Conservation (phyloP, 1,140 invertebrate genomes). For the Aphelenchoides avenae region DNA sequence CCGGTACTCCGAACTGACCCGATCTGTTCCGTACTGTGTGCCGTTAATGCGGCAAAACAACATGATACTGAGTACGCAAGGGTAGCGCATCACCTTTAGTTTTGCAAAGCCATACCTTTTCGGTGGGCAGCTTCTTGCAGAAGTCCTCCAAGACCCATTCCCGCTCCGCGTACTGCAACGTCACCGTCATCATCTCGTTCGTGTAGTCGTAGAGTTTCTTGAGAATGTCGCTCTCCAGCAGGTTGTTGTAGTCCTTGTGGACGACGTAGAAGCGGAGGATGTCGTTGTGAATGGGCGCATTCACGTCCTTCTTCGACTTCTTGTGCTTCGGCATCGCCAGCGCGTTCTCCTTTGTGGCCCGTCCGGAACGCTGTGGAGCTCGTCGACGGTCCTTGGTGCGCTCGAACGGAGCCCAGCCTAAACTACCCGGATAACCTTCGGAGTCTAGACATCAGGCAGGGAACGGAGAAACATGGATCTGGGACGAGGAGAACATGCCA, state of each 20-base stretch:
- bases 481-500: no score
- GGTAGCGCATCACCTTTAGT: no score
- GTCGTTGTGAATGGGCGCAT: constrained; percentile 46
- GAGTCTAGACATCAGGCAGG: no score
- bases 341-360: constrained; percentile 4
- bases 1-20: no score
- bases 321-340: no score
- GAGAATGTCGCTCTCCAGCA: constrained; percentile 54
- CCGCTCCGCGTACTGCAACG: constrained; percentile 39
- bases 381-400: constrained; percentile 11
- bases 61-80: no score
- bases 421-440: no score
- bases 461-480: no score
- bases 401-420: constrained; percentile 6
- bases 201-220: constrained; percentile 51
- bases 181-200: constrained; percentile 51
- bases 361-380: constrained; percentile 13
- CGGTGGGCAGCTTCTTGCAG: constrained; percentile 46
- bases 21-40: no score
- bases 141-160: constrained; percentile 53
- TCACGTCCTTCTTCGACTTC: no score
- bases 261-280: constrained; percentile 59
- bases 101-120: constrained; percentile 22
- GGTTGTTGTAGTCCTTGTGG: constrained; percentile 55
- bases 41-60: no score